Conservation (phyloP, 2,888 invertebrate species). For the Volucella inflata region DNA sequence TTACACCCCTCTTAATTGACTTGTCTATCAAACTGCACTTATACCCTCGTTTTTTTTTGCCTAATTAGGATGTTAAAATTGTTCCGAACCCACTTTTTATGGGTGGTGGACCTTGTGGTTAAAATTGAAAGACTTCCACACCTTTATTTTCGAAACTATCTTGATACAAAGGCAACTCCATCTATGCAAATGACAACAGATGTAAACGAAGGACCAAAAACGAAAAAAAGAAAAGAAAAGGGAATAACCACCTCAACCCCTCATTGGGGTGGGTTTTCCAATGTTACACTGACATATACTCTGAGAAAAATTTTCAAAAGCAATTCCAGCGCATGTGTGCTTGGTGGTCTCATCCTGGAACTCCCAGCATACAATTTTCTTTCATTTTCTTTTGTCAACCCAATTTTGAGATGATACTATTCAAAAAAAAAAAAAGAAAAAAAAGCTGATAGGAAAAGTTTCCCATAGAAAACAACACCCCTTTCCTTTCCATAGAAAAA, state of each 20-base stretch:
- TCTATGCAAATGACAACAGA: conserved; percentile 63
- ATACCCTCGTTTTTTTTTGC: neutral
- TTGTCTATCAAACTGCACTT: neutral
- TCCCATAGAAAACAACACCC: conserved; percentile 58
- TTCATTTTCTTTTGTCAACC: conserved; percentile 46
- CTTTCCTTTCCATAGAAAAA: conserved; percentile 12
- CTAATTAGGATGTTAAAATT: neutral
- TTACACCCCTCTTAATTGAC: no score
- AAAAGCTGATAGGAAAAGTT: conserved; percentile 51
- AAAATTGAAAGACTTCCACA: conserved; percentile 51
- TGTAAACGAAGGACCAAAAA: conserved; percentile 33
- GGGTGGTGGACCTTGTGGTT: neutral
- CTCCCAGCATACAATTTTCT: conserved; percentile 49
- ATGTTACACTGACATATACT: conserved; percentile 71
- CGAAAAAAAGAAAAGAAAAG: conserved; percentile 1
- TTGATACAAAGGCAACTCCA: conserved; percentile 63
- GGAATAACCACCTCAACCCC: conserved; percentile 1
- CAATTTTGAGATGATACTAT: conserved; percentile 57
- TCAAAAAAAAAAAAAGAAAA: conserved; percentile 24
- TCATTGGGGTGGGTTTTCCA: conserved; percentile 51
- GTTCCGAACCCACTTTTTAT: neutral
- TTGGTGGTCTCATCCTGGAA: conserved; percentile 48
- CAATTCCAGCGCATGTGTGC: conserved; percentile 72
- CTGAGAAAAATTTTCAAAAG: conserved; percentile 46
- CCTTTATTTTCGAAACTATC: conserved; percentile 57